A percentile compares a stretch with the other conserved stretches of the same genome.
These are phyloP conservation scores for Meiosimyza decipiens DNA, from an alignment of 2,888 invertebrate species.

Conservation along the genomic window DNA sequence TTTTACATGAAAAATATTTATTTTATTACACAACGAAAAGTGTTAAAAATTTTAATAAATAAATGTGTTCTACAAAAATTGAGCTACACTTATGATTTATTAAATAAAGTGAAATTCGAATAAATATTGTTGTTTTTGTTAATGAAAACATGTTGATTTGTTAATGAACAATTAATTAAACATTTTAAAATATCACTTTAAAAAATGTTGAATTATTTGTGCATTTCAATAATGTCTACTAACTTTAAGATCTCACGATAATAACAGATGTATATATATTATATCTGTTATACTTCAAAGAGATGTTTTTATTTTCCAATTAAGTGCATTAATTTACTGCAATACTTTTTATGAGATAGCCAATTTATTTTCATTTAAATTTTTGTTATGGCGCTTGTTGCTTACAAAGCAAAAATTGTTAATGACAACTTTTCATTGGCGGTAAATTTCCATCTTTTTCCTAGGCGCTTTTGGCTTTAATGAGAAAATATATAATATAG, in stretches of 20 bases:
- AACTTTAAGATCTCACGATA: too few species aligned
- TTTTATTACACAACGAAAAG: constrained; percentile 18
- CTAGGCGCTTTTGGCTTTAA: neutral
- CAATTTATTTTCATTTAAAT: too few species aligned
- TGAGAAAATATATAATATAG: constrained; percentile 3
- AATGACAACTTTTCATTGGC: constrained; percentile 15
- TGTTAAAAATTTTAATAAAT: neutral
- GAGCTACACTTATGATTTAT: too few species aligned
- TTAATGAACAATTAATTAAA: neutral
- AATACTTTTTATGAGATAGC: too few species aligned
- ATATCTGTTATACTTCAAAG: too few species aligned
- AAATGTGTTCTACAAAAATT: too few species aligned
- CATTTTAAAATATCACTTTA: neutral
- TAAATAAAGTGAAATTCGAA: too few species aligned
- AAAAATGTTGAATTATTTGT: neutral
- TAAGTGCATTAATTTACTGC: too few species aligned
- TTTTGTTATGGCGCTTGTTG: too few species aligned
- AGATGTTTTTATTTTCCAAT: too few species aligned
- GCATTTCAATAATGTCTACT: neutral
- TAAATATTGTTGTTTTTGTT: neutral
- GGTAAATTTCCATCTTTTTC: neutral
- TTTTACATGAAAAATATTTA: constrained; percentile 6
- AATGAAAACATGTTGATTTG: neutral
- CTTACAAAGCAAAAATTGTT: constrained; percentile 7
- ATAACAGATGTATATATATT: too few species aligned